These are phyloP conservation scores for Muntiacus reevesi DNA, from an alignment of 2,113 vertebrate genomes.

Conservation along the genomic window DNA sequence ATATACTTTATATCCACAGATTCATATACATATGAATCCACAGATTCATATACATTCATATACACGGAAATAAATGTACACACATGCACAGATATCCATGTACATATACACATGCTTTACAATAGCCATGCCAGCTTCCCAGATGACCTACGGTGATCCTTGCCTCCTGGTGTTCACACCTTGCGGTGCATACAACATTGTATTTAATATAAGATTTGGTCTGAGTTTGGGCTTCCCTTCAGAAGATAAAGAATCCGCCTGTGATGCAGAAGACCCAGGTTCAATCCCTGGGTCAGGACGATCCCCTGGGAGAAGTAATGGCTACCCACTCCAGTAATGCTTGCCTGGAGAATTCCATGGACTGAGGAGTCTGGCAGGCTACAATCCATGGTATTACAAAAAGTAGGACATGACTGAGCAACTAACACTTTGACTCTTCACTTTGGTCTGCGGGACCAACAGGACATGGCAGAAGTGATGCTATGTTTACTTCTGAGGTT, in stretches of 20 bases:
- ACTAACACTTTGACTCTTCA: fast-evolving
- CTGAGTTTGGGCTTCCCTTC: background rate
- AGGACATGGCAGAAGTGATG: background rate
- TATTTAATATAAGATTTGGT: background rate
- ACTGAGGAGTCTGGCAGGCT: background rate
- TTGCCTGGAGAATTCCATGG: background rate
- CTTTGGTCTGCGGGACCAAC: background rate
- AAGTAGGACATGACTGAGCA: background rate
- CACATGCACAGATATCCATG: background rate
- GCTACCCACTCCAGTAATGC: background rate
- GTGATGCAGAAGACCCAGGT: background rate
- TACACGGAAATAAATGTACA: background rate
- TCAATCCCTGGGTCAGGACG: background rate
- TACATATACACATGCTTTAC: background rate
- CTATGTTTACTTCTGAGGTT: background rate
- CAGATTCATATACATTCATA: background rate
- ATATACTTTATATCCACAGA: background rate
- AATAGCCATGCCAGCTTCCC: background rate
- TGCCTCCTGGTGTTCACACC: background rate
- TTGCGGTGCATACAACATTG: background rate
- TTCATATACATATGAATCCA: background rate
- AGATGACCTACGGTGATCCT: background rate
- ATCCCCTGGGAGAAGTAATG: background rate
- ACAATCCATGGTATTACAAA: background rate
- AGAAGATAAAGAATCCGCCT: background rate